Evolutionary conservation across 1,140 invertebrate genomes (phyloP).

Genomic region (Psix sp.): DNA sequence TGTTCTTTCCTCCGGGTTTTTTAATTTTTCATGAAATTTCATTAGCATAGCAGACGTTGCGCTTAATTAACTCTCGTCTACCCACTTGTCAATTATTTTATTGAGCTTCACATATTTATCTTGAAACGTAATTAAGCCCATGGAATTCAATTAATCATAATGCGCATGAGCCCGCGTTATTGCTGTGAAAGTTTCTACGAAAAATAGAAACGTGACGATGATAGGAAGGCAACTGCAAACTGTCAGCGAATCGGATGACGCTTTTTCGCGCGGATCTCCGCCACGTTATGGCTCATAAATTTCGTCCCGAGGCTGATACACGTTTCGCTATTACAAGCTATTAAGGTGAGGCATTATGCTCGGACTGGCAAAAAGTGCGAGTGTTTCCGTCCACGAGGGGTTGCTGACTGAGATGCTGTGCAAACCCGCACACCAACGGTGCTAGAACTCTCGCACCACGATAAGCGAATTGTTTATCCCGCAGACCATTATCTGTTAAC

Average conservation of each 20-base stretch:
- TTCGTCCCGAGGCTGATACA: conserved; percentile 33
- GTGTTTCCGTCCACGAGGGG: conserved; percentile 30
- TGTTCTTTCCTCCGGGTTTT: neutral
- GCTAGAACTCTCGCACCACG: conserved; percentile 3
- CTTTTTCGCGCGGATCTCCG: conserved; percentile 1
- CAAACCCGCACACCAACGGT: neutral
- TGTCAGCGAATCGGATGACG: conserved; percentile 25
- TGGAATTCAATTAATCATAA: no score
- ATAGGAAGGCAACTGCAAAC: conserved; percentile 22
- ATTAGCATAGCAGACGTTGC: conserved; percentile 56
- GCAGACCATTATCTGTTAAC: conserved; percentile 29
- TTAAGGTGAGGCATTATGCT: conserved; percentile 32
- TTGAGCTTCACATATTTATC: no score
- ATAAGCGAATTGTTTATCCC: conserved; percentile 39
- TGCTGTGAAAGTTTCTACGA: no score
- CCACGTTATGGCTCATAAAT: conserved; percentile 30
- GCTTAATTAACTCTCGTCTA: conserved; percentile 9
- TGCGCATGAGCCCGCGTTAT: no score
- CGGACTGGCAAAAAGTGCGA: conserved; percentile 7
- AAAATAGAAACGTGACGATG: conserved; percentile 22
- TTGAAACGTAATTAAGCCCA: no score
- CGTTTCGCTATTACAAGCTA: conserved; percentile 33
- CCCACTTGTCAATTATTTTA: neutral
- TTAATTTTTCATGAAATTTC: conserved; percentile 43
- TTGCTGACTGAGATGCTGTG: conserved; percentile 35